Conservation (phyloP, 2,113 vertebrate species). For the Saimiri boliviensis region DNA sequence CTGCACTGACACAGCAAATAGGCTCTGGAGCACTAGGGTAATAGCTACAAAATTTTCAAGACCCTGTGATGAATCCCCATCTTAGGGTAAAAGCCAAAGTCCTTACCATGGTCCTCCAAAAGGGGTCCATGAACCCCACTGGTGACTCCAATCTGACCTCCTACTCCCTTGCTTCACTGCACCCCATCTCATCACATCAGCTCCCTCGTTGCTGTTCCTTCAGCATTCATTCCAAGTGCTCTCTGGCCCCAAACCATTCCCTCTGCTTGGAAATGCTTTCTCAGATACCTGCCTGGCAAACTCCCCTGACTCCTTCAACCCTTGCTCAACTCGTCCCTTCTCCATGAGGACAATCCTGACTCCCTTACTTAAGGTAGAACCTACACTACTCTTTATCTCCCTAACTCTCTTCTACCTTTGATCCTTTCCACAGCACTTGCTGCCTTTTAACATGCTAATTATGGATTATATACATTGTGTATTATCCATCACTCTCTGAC, state of each 20-base stretch:
- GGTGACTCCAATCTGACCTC: not conserved
- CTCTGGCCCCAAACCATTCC: not conserved
- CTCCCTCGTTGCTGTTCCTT: not conserved
- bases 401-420: too few species aligned
- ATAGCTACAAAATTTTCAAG: not conserved
- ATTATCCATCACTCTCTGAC: not conserved
- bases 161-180: not conserved
- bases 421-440: not conserved
- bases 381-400: not conserved
- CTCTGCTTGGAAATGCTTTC: not conserved
- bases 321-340: not conserved
- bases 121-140: not conserved
- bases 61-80: too few species aligned
- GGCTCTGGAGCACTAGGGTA: not conserved
- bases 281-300: not conserved
- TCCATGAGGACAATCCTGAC: not conserved
- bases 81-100: not conserved
- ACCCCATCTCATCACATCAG: not conserved
- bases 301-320: not conserved
- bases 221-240: not conserved
- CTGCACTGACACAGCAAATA: not conserved
- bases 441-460: not conserved
- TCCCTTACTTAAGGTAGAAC: fast-evolving
- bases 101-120: not conserved
- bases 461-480: not conserved